A percentile compares a stretch with the other conserved stretches of the same genome.
Conservation (phyloP, 2,113 vertebrate species). For the Melospiza melodia region DNA sequence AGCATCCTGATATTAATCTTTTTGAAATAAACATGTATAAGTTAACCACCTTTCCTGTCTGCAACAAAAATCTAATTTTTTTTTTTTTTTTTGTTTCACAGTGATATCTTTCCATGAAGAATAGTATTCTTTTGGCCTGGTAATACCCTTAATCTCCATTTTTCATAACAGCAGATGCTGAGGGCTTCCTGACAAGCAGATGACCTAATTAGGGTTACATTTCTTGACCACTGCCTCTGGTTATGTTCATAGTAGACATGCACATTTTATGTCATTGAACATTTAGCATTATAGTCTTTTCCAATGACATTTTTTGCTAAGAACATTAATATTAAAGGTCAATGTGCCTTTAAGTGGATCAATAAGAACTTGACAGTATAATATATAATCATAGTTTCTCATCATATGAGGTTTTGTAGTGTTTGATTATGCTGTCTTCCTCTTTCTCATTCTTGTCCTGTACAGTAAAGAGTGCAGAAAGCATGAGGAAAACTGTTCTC, state of each 20-base stretch:
- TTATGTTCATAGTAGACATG: neutral
- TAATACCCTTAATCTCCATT: neutral
- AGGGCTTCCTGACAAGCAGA: slow-evolving; percentile 7
- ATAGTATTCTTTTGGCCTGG: neutral
- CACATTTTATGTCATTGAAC: slow-evolving; percentile 25
- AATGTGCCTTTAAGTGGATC: slow-evolving; percentile 49
- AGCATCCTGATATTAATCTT: neutral
- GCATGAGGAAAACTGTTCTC: neutral
- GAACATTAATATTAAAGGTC: slow-evolving; percentile 44
- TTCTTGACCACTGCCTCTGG: neutral
- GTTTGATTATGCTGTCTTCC: neutral
- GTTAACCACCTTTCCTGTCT: slow-evolving; percentile 1
- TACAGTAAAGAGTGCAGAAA: neutral
- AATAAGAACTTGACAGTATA: neutral
- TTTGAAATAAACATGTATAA: slow-evolving; percentile 7
- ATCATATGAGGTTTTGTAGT: neutral
- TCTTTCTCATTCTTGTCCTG: neutral
- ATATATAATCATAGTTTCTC: neutral
- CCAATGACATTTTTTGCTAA: slow-evolving; percentile 42
- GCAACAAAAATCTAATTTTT: slow-evolving; percentile 2
- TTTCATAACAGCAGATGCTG: slow-evolving; percentile 1
- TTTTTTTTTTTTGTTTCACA: slow-evolving; percentile 1
- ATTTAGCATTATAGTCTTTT: slow-evolving; percentile 38
- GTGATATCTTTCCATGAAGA: neutral
- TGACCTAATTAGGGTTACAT: slow-evolving; percentile 14